These are phyloP conservation scores for Corythornis madagascariensis DNA, from an alignment of 2,113 vertebrate species.

Conservation along the genomic window DNA sequence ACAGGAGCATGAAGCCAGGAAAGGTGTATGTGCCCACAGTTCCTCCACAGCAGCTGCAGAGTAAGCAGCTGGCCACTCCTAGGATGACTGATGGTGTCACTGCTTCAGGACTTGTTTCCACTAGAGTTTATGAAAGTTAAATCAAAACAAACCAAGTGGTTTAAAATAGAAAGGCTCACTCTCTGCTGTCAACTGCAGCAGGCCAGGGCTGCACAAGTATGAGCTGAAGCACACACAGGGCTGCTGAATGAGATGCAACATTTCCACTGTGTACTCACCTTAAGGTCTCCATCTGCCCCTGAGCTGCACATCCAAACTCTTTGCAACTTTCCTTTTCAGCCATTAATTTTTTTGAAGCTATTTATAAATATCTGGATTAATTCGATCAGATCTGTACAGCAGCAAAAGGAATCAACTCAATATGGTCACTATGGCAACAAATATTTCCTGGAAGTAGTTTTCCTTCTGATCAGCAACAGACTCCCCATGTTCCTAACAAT, in stretches of 20 bases:
- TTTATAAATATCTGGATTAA: conserved; percentile 75
- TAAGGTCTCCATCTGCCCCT: not conserved
- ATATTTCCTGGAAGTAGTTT: conserved; percentile 63
- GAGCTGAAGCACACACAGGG: not conserved
- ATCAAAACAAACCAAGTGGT: conserved; percentile 1
- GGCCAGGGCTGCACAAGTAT: not conserved
- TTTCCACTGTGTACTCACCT: not conserved
- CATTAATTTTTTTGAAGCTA: conserved; percentile 57
- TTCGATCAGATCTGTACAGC: conserved; percentile 66
- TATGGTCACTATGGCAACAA: conserved; percentile 72
- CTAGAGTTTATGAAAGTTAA: not conserved
- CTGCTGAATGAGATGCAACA: not conserved
- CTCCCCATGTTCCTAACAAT: not conserved
- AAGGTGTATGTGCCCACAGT: not conserved
- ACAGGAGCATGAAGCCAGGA: not conserved
- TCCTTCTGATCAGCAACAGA: not conserved
- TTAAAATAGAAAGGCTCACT: not conserved
- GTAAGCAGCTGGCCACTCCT: conserved; percentile 1
- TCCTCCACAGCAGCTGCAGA: not conserved
- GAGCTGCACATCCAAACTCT: not conserved
- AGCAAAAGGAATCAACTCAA: conserved; percentile 20
- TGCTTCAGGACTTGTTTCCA: not conserved
- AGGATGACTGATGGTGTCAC: conserved; percentile 17
- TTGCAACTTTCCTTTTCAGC: conserved; percentile 23
- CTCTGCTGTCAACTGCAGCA: not conserved